phyloP scores from a whole-genome alignment of 2,797 vertebrate genomes.

The Poliocrania exsul region DNA sequence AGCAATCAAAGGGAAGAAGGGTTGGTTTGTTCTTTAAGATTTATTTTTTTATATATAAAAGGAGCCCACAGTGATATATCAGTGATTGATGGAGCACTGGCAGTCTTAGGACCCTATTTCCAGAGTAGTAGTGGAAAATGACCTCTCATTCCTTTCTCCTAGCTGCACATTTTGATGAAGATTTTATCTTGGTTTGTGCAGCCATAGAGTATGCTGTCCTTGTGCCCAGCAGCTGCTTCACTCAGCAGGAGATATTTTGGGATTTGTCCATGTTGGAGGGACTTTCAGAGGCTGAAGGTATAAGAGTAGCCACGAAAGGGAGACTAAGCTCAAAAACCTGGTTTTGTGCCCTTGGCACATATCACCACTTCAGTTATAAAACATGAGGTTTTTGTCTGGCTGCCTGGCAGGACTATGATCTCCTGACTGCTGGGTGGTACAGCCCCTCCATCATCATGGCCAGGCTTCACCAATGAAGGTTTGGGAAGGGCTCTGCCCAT shows the following conservation, averaged over 20 bases:
- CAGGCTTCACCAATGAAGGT: no score
- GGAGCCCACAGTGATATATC: neutral
- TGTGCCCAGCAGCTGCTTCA: neutral
- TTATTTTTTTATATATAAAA: neutral
- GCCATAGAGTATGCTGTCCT: neutral
- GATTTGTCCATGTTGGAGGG: neutral
- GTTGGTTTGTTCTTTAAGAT: neutral
- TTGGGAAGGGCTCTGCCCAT: no score
- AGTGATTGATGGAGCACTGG: neutral
- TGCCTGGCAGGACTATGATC: neutral
- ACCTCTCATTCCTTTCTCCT: neutral
- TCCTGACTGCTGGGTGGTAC: neutral
- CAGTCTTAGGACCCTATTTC: neutral
- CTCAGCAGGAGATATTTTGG: neutral
- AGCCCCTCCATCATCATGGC: neutral
- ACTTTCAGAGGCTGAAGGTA: neutral
- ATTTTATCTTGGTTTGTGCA: neutral
- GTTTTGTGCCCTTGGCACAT: neutral
- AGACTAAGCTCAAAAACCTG: neutral
- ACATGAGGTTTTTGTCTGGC: neutral
- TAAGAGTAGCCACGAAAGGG: neutral
- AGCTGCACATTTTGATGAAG: neutral
- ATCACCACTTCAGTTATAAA: neutral
- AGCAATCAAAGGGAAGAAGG: neutral
- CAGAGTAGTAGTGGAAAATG: neutral